Evolutionary conservation across 2,797 vertebrate genomes (phyloP).

Genomic region (Tenualosa thibaudeaui): DNA sequence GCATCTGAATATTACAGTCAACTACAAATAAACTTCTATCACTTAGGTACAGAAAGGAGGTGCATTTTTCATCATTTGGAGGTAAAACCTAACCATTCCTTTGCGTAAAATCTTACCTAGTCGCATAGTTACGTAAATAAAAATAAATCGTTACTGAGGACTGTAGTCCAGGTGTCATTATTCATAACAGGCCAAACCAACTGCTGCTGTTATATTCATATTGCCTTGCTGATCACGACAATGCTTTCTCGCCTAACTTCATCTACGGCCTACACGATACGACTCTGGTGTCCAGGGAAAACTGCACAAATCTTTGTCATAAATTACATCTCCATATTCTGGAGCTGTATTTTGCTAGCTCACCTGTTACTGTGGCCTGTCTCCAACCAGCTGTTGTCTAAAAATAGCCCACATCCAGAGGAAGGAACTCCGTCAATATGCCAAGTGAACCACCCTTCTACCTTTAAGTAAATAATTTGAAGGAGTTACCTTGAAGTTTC

Average conservation of each 20-base stretch:
- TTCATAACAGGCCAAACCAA: not conserved
- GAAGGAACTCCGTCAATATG: not conserved
- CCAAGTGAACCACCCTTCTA: not conserved
- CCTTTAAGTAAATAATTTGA: not conserved
- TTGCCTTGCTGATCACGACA: not conserved
- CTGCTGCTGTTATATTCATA: not conserved
- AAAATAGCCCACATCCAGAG: slow-evolving; percentile 10
- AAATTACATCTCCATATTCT: not conserved
- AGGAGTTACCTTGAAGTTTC: not conserved
- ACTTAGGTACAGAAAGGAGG: not conserved
- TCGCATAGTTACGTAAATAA: not conserved
- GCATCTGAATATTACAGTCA: not conserved
- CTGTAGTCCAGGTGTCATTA: not conserved
- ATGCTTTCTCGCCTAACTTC: not conserved
- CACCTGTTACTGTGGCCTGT: not conserved
- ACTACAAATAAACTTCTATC: not conserved
- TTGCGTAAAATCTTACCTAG: not conserved
- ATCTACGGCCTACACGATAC: not conserved
- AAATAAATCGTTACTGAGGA: not conserved
- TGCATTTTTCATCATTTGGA: not conserved
- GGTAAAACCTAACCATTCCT: not conserved
- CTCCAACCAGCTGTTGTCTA: slow-evolving; percentile 22
- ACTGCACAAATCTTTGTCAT: not conserved
- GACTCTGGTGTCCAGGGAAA: not conserved
- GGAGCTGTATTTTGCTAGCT: not conserved